Conservation (phyloP, 1,140 invertebrate genomes). For the Drosophila insularis region DNA sequence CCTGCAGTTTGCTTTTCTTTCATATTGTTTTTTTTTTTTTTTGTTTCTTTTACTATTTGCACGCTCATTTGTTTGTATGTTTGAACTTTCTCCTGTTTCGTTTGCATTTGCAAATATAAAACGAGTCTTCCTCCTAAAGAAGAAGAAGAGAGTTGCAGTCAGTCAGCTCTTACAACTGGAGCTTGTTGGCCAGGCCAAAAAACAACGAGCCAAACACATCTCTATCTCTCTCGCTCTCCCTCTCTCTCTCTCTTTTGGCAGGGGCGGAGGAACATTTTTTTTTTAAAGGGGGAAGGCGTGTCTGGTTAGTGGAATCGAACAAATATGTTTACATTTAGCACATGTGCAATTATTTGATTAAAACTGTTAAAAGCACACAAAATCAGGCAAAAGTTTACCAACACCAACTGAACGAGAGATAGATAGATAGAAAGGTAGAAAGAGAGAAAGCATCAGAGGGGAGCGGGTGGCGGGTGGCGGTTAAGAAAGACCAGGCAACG, state of each 20-base stretch:
- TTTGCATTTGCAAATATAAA: conserved; percentile 81
- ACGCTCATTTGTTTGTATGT: conserved; percentile 82
- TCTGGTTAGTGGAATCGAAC: conserved; percentile 82
- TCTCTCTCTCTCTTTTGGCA: too few relatives aligned
- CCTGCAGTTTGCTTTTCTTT: conserved; percentile 8
- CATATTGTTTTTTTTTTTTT: not conserved
- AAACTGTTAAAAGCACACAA: conserved; percentile 82
- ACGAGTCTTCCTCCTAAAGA: conserved; percentile 36
- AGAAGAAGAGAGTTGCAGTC: conserved; percentile 24
- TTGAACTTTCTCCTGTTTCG: conserved; percentile 82
- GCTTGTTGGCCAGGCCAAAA: conserved; percentile 36
- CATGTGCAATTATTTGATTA: conserved; percentile 83
- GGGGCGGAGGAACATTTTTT: not conserved
- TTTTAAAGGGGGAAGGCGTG: conserved; percentile 52
- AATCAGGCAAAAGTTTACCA: conserved; percentile 81
- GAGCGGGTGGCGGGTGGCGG: not conserved
- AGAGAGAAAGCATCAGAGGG: not conserved
- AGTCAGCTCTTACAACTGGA: conserved; percentile 39
- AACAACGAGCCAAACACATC: conserved; percentile 65
- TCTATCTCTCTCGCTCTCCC: conserved; percentile 3
- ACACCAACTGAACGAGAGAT: conserved; percentile 48
- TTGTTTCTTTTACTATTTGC: conserved; percentile 74
- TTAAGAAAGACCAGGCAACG: conserved; percentile 28
- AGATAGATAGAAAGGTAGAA: conserved; percentile 17
- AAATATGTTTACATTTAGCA: conserved; percentile 83